These are phyloP conservation scores for Thumatha senex DNA, from an alignment of 2,888 invertebrate genomes.

Conservation along the genomic window DNA sequence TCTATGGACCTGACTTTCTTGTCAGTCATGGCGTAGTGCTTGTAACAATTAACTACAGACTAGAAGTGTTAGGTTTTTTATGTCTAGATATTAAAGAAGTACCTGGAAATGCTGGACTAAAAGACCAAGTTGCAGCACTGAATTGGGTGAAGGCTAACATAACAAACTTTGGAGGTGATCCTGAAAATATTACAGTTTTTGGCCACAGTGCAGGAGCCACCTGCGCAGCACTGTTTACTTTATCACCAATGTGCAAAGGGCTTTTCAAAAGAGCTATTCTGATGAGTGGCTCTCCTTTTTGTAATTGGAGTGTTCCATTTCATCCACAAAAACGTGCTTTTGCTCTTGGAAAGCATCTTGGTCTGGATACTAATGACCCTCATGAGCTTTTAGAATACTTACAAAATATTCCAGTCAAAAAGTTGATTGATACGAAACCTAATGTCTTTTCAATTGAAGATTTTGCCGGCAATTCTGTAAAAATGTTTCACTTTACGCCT, in stretches of 20 bases:
- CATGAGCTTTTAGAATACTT: conserved; percentile 9
- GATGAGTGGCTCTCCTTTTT: conserved; percentile 35
- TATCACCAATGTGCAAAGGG: conserved; percentile 59
- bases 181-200: conserved; percentile 50
- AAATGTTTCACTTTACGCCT: conserved; percentile 9
- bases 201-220: conserved; percentile 58
- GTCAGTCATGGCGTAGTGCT: conserved; percentile 76
- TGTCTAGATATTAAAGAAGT: conserved; percentile 75
- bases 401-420: conserved; percentile 9
- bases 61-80: conserved; percentile 80
- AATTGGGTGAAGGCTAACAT: conserved; percentile 55
- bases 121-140: conserved; percentile 57
- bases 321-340: conserved; percentile 6
- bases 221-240: conserved; percentile 40
- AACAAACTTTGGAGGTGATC: conserved; percentile 49
- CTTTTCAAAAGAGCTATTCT: conserved; percentile 53
- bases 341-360: conserved; percentile 11
- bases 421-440: conserved; percentile 9
- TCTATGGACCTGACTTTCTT: conserved; percentile 80
- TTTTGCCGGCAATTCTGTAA: background rate
- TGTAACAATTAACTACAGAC: conserved; percentile 81
- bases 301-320: conserved; percentile 12
- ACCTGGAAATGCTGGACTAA: conserved; percentile 84
- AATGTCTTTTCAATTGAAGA: conserved; percentile 7
- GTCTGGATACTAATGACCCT: conserved; percentile 6